A percentile compares a stretch with the other conserved stretches of the same genome.
phyloP scores from a whole-genome alignment of 2,888 invertebrate genomes.

The Coleophora deauratella region DNA sequence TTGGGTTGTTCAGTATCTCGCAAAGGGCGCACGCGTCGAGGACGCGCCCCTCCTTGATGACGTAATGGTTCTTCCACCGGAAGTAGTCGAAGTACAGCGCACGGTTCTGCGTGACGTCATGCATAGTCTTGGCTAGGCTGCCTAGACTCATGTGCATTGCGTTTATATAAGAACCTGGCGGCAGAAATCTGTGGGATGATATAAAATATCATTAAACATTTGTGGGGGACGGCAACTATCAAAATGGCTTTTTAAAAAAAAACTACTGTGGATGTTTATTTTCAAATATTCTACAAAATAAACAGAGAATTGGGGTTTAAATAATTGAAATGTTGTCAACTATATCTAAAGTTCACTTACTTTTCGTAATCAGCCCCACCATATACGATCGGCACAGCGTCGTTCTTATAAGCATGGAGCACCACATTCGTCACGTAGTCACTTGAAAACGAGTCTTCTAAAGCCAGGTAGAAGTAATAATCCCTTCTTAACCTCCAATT shows the following conservation, averaged over 20 bases:
- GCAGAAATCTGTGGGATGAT: constrained; percentile 34
- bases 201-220: too few species aligned
- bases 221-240: too few species aligned
- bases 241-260: too few species aligned
- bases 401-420: constrained; percentile 68
- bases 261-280: too few species aligned
- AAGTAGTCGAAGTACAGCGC: constrained; percentile 40
- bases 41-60: constrained; percentile 22
- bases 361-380: constrained; percentile 76
- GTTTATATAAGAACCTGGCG: constrained; percentile 40
- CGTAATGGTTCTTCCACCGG: constrained; percentile 44
- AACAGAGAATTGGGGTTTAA: too few species aligned
- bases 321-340: too few species aligned
- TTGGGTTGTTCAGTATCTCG: constrained; percentile 31
- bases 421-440: constrained; percentile 59
- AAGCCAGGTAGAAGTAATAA: constrained; percentile 81
- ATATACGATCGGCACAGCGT: constrained; percentile 78
- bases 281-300: too few species aligned
- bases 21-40: constrained; percentile 43
- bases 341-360: too few species aligned
- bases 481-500: constrained; percentile 56
- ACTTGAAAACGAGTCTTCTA: constrained; percentile 81
- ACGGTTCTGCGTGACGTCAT: constrained; percentile 29
- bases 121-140: constrained; percentile 32
- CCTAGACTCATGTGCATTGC: constrained; percentile 25